Evolutionary conservation across 2,888 invertebrate genomes (phyloP).

Genomic region (Abscondita cerata): DNA sequence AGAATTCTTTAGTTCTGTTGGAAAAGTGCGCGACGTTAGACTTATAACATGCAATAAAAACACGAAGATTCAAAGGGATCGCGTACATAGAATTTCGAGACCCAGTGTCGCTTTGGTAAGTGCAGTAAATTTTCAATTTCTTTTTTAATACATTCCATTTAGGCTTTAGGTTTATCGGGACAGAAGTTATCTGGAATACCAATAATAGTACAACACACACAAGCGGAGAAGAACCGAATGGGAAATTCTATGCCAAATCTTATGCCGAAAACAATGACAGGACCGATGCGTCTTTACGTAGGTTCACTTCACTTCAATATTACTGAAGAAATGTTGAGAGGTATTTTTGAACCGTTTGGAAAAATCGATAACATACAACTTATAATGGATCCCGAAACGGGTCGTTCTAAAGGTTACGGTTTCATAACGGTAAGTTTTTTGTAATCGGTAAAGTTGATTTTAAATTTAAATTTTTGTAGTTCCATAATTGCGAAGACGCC

Average conservation of each 20-base stretch:
- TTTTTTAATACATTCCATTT: no score
- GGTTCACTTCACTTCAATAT: slow-evolving; percentile 98
- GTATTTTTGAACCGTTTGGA: slow-evolving; percentile 99
- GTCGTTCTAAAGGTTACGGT: slow-evolving; percentile 96
- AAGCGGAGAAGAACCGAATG: slow-evolving; percentile 93
- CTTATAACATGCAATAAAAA: slow-evolving; percentile 99
- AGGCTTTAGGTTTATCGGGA: slow-evolving; percentile 94
- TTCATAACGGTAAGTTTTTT: slow-evolving; percentile 97
- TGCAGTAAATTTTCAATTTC: slow-evolving; percentile 36
- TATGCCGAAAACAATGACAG: slow-evolving; percentile 86
- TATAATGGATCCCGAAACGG: slow-evolving; percentile 95
- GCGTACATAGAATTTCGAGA: slow-evolving; percentile 99
- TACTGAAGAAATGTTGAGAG: slow-evolving; percentile 97
- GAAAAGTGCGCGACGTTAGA: slow-evolving; percentile 97
- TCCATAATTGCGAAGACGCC: slow-evolving; percentile 95
- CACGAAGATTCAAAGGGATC: slow-evolving; percentile 97
- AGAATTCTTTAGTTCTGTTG: slow-evolving; percentile 98
- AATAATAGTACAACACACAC: slow-evolving; percentile 97
- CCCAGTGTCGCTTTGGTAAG: slow-evolving; percentile 93
- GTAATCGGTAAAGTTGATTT: no score
- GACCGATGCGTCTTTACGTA: slow-evolving; percentile 96
- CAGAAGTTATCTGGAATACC: slow-evolving; percentile 96
- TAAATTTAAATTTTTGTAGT: slow-evolving; percentile 66
- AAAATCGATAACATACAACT: slow-evolving; percentile 95
- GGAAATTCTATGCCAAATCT: slow-evolving; percentile 85